Evolutionary conservation across 2,113 vertebrate genomes (phyloP).

Genomic region (Naja naja): DNA sequence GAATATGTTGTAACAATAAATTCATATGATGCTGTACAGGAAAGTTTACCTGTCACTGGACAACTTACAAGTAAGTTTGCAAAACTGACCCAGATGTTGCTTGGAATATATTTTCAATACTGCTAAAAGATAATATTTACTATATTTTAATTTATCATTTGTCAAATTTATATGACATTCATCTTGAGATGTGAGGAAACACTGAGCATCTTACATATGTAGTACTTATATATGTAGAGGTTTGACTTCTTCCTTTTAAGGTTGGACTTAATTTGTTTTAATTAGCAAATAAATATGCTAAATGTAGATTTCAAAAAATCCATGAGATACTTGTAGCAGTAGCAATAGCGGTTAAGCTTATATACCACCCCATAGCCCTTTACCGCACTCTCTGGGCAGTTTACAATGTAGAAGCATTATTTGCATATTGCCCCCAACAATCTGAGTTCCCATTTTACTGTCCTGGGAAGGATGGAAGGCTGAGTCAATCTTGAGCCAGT

Average conservation of each 20-base stretch:
- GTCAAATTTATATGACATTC: not conserved
- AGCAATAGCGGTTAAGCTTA: not conserved
- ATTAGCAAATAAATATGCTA: not conserved
- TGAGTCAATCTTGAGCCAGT: not conserved
- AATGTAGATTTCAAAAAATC: not conserved
- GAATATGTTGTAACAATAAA: constrained; percentile 84
- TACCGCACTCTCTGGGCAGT: not conserved
- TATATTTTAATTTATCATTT: not conserved
- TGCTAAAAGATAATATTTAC: not conserved
- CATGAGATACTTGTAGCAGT: not conserved
- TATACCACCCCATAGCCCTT: not conserved
- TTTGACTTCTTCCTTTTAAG: not conserved
- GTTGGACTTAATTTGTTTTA: not conserved
- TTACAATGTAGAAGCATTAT: not conserved
- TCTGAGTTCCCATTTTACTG: not conserved
- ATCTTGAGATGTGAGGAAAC: not conserved
- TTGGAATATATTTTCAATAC: not conserved
- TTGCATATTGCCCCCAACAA: not conserved
- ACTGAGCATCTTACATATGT: not conserved
- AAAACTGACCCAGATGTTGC: not conserved
- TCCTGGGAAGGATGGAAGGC: not conserved
- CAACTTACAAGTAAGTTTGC: constrained; percentile 89
- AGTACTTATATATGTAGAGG: not conserved
- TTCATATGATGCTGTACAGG: constrained; percentile 78
- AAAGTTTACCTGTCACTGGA: constrained; percentile 89